Percentiles rank a stretch among this genome's conserved stretches.
Conservation (phyloP, 2,888 invertebrate species). For the Plutella xylostella region DNA sequence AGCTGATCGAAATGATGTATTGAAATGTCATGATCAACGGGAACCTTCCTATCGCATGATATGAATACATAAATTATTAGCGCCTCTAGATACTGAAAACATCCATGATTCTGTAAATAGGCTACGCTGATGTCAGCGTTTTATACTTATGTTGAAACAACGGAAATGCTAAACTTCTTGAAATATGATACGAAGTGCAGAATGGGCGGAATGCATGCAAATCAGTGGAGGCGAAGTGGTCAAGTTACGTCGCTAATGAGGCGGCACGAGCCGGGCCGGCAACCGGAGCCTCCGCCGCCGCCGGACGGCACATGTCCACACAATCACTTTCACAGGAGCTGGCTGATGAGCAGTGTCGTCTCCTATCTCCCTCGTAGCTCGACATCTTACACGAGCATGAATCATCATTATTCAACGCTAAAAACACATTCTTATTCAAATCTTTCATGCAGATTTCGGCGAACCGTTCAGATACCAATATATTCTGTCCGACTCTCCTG, state of each 20-base stretch:
- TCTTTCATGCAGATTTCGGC: conserved; percentile 5
- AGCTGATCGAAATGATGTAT: conserved; percentile 12
- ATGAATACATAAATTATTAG: conserved; percentile 20
- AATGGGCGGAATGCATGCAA: conserved; percentile 2
- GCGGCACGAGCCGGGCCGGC: conserved; percentile 41
- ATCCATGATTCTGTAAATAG: neutral
- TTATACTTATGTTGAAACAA: neutral
- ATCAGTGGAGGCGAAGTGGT: conserved; percentile 6
- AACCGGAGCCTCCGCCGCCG: conserved; percentile 29
- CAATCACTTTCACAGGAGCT: neutral
- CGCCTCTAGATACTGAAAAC: conserved; percentile 13
- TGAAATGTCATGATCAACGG: conserved; percentile 5
- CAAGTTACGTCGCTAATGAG: conserved; percentile 48
- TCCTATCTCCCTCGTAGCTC: neutral
- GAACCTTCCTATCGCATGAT: conserved; percentile 25
- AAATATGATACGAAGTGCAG: conserved; percentile 17
- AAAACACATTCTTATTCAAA: conserved; percentile 4
- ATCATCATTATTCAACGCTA: neutral
- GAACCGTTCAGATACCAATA: neutral
- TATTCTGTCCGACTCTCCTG: conserved; percentile 2
- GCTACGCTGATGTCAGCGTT: neutral
- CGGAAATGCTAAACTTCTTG: neutral
- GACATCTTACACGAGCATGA: neutral
- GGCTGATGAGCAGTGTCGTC: neutral
- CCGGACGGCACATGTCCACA: neutral